Percentiles rank a stretch among this genome's conserved stretches.
Conservation (phyloP, 1,140 invertebrate species). For the Chironomus striatipennis region DNA sequence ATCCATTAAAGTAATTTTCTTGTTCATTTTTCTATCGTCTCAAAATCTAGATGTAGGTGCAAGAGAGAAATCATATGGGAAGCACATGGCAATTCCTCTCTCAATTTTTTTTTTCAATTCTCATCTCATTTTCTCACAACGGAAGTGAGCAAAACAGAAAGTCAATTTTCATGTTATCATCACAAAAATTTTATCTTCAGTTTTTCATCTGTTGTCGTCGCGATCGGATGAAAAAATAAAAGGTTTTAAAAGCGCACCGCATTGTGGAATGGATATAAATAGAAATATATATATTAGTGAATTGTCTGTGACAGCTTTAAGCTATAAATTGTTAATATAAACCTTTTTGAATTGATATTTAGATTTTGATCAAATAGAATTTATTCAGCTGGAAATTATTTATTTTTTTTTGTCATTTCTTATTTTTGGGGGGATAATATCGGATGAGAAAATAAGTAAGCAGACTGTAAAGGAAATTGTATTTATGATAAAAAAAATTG, state of each 20-base stretch:
- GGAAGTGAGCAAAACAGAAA: neutral
- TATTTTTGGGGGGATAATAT: no score
- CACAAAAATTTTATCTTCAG: slow-evolving; percentile 12
- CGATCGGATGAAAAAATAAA: neutral
- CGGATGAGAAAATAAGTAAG: no score
- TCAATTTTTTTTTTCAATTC: neutral
- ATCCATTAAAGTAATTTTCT: neutral
- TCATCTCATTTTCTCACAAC: neutral
- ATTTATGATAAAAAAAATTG: no score
- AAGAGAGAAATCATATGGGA: neutral
- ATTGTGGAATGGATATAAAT: neutral
- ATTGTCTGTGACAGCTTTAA: neutral
- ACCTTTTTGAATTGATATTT: neutral
- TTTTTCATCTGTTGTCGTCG: neutral
- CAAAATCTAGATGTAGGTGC: neutral
- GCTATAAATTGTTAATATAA: neutral
- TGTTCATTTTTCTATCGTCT: neutral
- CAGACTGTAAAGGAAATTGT: no score
- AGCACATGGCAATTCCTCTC: neutral
- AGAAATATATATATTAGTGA: neutral
- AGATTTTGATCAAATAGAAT: neutral
- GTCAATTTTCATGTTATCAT: neutral
- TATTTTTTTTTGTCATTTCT: neutral
- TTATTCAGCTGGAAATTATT: neutral
- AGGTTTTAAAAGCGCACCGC: neutral